Percentiles rank a stretch among this genome's conserved stretches.
These are phyloP conservation scores for Diabrotica undecimpunctata DNA, from an alignment of 1,140 invertebrate genomes.

Conservation along the genomic window DNA sequence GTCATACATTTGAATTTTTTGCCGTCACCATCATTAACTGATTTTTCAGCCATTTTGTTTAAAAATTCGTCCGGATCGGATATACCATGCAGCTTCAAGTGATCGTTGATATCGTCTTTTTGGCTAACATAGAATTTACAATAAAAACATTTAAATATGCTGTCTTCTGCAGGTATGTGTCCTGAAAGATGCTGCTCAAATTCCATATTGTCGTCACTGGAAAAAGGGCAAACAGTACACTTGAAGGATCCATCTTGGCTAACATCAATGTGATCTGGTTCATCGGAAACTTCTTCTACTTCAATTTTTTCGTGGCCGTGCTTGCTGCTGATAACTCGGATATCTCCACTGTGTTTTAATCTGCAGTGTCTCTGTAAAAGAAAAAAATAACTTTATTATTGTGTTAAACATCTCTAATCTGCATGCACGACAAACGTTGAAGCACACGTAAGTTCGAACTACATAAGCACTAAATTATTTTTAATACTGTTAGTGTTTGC, in stretches of 20 bases:
- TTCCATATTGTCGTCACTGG: constrained; percentile 57
- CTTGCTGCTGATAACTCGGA: constrained; percentile 58
- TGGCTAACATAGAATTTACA: constrained; percentile 72
- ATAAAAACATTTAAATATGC: constrained; percentile 74
- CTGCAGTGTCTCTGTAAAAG: constrained; percentile 67
- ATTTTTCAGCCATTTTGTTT: constrained; percentile 21
- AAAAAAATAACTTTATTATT: neutral
- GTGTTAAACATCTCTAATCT: no score
- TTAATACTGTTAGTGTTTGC: no score
- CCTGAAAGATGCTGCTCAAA: constrained; percentile 69
- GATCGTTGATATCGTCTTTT: constrained; percentile 44
- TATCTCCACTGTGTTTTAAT: constrained; percentile 67
- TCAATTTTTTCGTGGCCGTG: constrained; percentile 48
- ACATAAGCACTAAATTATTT: no score
- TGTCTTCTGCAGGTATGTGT: constrained; percentile 65
- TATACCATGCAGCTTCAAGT: constrained; percentile 42
- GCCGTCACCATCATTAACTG: constrained; percentile 30
- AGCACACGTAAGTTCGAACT: no score
- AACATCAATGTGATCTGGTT: constrained; percentile 41
- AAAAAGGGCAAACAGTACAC: constrained; percentile 76
- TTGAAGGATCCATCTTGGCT: constrained; percentile 41
- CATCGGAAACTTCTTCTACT: constrained; percentile 42
- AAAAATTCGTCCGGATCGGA: constrained; percentile 35
- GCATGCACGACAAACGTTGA: no score
- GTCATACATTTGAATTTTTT: constrained; percentile 66